Conservation (phyloP, 2,113 vertebrate species). For the Syngnathus typhle region DNA sequence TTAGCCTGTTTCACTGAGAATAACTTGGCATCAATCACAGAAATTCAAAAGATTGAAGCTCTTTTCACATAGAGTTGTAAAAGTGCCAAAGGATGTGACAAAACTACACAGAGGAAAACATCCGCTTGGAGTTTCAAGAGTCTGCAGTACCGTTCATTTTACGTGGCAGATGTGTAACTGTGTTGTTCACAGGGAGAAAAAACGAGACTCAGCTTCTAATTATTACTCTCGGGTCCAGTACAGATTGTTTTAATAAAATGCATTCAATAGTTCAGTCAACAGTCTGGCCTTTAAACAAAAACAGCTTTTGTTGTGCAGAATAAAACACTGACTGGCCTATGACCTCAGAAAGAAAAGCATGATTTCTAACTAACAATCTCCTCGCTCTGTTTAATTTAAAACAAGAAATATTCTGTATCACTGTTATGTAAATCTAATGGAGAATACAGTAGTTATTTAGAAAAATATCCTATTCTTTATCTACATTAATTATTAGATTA, state of each 20-base stretch:
- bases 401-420: background rate
- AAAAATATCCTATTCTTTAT: too few species aligned
- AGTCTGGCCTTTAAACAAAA: constrained; percentile 11
- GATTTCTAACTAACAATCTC: background rate
- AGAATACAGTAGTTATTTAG: background rate
- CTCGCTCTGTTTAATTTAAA: background rate
- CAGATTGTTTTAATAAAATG: constrained; percentile 18
- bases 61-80: constrained; percentile 1
- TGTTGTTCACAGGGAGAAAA: background rate
- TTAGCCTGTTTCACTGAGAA: constrained; percentile 27
- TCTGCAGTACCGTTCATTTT: background rate
- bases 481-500: too few species aligned
- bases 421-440: background rate
- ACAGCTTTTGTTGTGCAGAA: constrained; percentile 6
- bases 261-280: constrained; percentile 6
- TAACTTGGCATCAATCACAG: constrained; percentile 28
- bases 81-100: constrained; percentile 5
- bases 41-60: constrained; percentile 13
- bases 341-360: background rate
- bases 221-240: background rate
- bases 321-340: constrained; percentile 15
- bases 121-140: background rate
- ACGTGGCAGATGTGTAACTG: background rate
- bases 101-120: constrained; percentile 9
- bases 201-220: constrained; percentile 12